These are phyloP conservation scores for Vannuccia rotundouncinata DNA, from an alignment of 2,888 invertebrate genomes.

Conservation along the genomic window DNA sequence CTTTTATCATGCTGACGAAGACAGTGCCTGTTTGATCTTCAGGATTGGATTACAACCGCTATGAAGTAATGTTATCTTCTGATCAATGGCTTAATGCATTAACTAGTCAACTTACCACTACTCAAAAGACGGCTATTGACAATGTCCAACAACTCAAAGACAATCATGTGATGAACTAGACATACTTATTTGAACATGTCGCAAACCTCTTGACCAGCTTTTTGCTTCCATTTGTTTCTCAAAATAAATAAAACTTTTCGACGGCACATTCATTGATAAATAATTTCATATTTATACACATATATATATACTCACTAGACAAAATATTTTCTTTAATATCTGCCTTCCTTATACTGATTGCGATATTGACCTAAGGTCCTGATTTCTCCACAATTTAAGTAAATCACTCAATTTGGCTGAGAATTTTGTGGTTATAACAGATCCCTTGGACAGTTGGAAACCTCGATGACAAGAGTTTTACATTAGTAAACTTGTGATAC, in stretches of 20 bases:
- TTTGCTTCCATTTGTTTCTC: background rate
- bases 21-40: background rate
- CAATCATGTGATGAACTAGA: background rate
- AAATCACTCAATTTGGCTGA: too few relatives aligned
- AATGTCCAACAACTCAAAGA: background rate
- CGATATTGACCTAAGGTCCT: too few relatives aligned
- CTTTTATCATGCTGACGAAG: too few relatives aligned
- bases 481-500: constrained; percentile 19
- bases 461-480: background rate
- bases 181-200: constrained; percentile 1
- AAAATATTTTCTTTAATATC: too few relatives aligned
- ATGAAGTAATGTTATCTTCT: background rate
- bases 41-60: background rate
- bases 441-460: background rate
- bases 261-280: background rate
- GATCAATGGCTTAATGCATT: background rate
- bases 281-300: background rate
- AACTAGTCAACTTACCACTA: background rate
- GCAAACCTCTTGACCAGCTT: background rate
- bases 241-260: background rate
- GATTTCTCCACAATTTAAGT: too few relatives aligned
- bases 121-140: background rate
- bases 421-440: background rate
- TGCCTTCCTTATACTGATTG: too few relatives aligned
- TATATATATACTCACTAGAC: background rate